Conservation (phyloP, 2,888 invertebrate species). For the Volucella inflata region DNA sequence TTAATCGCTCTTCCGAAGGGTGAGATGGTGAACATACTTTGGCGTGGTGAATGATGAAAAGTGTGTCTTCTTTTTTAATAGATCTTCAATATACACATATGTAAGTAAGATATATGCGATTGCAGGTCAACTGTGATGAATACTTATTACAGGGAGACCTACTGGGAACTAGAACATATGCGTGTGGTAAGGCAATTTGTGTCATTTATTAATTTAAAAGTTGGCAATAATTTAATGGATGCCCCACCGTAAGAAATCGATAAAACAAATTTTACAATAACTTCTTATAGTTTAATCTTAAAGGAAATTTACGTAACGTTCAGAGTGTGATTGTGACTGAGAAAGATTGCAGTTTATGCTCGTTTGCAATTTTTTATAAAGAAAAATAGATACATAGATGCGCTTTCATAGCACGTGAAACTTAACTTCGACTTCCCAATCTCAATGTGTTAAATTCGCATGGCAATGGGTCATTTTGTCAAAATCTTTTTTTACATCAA, state of each 20-base stretch:
- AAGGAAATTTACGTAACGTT: no score
- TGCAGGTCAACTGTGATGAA: conserved; percentile 15
- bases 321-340: no score
- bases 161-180: conserved; percentile 3
- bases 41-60: conserved; percentile 42
- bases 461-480: no score
- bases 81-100: conserved; percentile 12
- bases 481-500: no score
- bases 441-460: no score
- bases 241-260: neutral
- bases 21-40: conserved; percentile 14
- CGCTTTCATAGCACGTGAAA: no score
- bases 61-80: conserved; percentile 41
- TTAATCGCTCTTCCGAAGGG: neutral
- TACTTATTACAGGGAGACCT: conserved; percentile 7
- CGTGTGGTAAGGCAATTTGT: conserved; percentile 14
- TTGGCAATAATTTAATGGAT: neutral
- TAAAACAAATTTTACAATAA: no score
- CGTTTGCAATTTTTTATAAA: no score
- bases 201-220: conserved; percentile 7
- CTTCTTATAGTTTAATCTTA: no score
- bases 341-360: no score
- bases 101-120: neutral
- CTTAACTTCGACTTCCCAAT: no score
- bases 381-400: no score